Conservation (phyloP, 2,888 invertebrate genomes). For the Drosophila neotestacea region DNA sequence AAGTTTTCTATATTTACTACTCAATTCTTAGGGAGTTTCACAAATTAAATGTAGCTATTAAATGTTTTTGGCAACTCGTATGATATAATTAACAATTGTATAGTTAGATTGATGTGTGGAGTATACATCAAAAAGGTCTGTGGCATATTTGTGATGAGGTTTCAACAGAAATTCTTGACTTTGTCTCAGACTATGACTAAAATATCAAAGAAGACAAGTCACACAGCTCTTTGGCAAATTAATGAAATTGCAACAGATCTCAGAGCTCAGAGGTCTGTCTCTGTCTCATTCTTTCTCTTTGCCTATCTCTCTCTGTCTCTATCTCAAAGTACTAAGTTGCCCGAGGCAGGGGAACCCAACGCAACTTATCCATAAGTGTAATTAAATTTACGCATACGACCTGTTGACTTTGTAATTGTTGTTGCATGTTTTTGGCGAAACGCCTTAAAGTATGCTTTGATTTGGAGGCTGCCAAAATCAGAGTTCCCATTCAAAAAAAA, state of each 20-base stretch:
- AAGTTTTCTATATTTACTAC: no score
- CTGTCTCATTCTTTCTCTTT: neutral
- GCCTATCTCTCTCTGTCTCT: neutral
- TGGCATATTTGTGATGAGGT: neutral
- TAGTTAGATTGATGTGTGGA: neutral
- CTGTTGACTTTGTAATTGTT: constrained; percentile 25
- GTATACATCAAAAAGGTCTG: neutral
- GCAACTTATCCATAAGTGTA: constrained; percentile 63
- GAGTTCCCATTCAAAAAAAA: constrained; percentile 31
- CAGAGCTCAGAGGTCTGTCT: neutral
- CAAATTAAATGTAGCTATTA: neutral
- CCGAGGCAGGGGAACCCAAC: constrained; percentile 25
- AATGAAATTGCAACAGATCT: constrained; percentile 49
- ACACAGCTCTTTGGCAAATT: constrained; percentile 23
- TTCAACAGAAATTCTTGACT: constrained; percentile 2
- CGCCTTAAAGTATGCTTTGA: constrained; percentile 62
- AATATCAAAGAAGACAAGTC: constrained; percentile 40
- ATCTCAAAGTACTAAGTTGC: constrained; percentile 15
- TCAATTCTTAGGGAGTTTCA: no score
- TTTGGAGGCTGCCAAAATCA: constrained; percentile 63
- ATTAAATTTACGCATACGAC: constrained; percentile 65
- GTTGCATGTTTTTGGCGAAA: constrained; percentile 33
- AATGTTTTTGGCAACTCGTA: neutral
- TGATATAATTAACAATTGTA: neutral
- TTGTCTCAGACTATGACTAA: constrained; percentile 10